These are phyloP conservation scores for Aleiodes alternator DNA, from an alignment of 2,888 invertebrate species.

Conservation along the genomic window DNA sequence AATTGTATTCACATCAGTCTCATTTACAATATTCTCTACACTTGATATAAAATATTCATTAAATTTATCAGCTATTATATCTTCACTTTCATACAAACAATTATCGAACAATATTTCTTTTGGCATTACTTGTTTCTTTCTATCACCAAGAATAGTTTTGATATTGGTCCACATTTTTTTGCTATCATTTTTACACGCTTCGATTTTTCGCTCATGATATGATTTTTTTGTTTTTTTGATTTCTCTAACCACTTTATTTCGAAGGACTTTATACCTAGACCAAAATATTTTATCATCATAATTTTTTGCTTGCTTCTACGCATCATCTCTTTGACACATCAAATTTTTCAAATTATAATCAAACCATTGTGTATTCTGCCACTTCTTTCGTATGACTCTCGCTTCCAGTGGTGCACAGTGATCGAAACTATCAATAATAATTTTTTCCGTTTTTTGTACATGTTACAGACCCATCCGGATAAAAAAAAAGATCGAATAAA, in stretches of 20 bases:
- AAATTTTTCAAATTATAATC: neutral
- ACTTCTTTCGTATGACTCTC: slow-evolving; percentile 33
- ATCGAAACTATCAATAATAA: slow-evolving; percentile 14
- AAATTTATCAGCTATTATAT: slow-evolving; percentile 52
- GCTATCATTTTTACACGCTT: slow-evolving; percentile 14
- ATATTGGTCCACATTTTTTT: slow-evolving; percentile 43
- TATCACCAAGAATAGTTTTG: slow-evolving; percentile 41
- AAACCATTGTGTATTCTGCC: slow-evolving; percentile 43
- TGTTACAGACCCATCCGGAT: no score
- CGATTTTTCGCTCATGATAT: slow-evolving; percentile 40
- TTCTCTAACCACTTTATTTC: slow-evolving; percentile 28
- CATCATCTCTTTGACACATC: slow-evolving; percentile 20
- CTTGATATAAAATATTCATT: slow-evolving; percentile 47
- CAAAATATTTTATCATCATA: neutral
- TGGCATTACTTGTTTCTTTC: neutral
- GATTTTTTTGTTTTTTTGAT: slow-evolving; percentile 23
- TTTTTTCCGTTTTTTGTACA: slow-evolving; percentile 3
- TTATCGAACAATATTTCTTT: slow-evolving; percentile 33
- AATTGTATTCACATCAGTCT: neutral
- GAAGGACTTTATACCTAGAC: slow-evolving; percentile 1
- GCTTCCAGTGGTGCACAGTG: slow-evolving; percentile 9
- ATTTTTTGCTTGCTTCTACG: slow-evolving; percentile 5
- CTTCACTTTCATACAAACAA: neutral
- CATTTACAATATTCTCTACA: slow-evolving; percentile 36
- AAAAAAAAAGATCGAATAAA: no score